Evolutionary conservation across 2,797 vertebrate genomes (phyloP).

Genomic region (Mormyrops boulengeri): DNA sequence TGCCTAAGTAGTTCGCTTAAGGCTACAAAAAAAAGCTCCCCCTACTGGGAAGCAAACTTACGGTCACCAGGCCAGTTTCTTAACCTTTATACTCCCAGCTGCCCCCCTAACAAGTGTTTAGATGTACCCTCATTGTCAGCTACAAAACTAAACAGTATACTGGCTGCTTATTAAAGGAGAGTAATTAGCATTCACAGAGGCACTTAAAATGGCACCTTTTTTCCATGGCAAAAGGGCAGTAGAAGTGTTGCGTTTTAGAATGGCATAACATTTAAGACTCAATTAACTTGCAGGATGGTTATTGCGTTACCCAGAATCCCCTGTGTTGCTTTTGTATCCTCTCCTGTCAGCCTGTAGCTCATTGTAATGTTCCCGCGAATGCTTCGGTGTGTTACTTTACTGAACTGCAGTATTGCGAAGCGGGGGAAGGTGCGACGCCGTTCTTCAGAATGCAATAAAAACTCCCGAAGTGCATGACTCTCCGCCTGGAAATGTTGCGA

Average conservation of each 20-base stretch:
- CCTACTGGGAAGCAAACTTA: not conserved
- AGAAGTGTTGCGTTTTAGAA: conserved; percentile 1
- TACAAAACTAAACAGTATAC: not conserved
- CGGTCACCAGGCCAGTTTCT: not conserved
- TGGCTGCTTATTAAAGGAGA: not conserved
- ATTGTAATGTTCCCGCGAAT: not conserved
- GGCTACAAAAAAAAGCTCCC: not conserved
- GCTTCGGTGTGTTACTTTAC: conserved; percentile 52
- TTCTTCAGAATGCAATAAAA: conserved; percentile 64
- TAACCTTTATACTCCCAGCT: not conserved
- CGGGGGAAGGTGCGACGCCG: conserved; percentile 46
- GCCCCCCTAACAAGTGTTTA: conserved; percentile 7
- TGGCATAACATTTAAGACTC: conserved; percentile 18
- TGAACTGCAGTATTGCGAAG: not conserved
- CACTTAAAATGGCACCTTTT: not conserved
- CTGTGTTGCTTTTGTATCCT: not conserved
- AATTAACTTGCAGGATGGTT: conserved; percentile 12
- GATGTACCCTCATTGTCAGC: not conserved
- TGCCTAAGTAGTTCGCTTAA: not conserved
- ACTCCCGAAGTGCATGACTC: conserved; percentile 65
- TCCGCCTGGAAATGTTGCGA: conserved; percentile 69
- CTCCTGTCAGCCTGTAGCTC: not conserved
- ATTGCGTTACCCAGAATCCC: conserved; percentile 21
- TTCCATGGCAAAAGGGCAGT: conserved; percentile 2
- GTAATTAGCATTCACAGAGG: not conserved